These are phyloP conservation scores for Halcyon smyrnensis DNA, from an alignment of 2,797 vertebrate genomes.

Conservation along the genomic window DNA sequence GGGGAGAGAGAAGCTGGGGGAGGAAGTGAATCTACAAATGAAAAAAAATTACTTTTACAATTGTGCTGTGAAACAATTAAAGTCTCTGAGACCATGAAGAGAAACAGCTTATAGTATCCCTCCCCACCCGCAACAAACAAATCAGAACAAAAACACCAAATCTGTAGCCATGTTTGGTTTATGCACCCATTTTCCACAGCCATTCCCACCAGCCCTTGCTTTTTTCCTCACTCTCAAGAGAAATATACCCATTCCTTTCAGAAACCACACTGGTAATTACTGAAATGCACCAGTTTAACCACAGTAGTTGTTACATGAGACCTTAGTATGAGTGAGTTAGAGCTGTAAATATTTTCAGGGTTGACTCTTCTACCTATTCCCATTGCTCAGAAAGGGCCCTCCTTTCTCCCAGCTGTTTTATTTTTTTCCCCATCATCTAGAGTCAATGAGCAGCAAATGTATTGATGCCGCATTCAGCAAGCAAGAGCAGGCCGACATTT, in stretches of 20 bases:
- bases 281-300: background rate
- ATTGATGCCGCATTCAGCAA: background rate
- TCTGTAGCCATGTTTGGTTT: background rate
- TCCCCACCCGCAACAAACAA: too few species aligned
- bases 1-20: background rate
- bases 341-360: background rate
- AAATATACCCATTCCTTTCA: background rate
- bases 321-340: background rate
- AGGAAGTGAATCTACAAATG: background rate
- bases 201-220: background rate
- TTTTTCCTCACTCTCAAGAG: background rate
- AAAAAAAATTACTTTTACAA: background rate
- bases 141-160: background rate
- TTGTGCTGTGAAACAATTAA: background rate
- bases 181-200: background rate
- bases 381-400: background rate
- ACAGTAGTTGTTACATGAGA: fast-evolving
- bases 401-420: background rate
- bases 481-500: fast-evolving
- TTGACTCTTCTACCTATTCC: background rate
- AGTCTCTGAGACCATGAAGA: background rate
- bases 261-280: background rate
- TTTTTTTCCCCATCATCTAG: background rate
- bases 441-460: background rate
- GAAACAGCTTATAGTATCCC: background rate